Evolutionary conservation across 2,113 vertebrate genomes (phyloP).

Genomic region (Oryzias curvinotus): DNA sequence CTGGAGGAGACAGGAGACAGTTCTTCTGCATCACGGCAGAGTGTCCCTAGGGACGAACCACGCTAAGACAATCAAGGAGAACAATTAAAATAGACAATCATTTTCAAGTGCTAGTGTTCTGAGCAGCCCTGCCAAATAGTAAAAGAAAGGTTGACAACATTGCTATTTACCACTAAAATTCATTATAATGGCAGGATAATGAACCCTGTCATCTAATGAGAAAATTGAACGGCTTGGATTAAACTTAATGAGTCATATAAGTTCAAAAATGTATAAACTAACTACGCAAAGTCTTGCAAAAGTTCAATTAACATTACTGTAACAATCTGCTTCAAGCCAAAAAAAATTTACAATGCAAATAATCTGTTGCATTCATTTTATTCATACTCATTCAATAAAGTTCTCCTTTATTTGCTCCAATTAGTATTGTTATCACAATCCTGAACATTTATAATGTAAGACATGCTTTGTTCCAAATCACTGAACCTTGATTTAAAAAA

Average conservation of each 20-base stretch:
- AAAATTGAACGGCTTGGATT: slow-evolving; percentile 56
- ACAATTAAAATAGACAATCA: slow-evolving; percentile 72
- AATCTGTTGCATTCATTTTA: no score
- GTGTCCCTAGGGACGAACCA: slow-evolving; percentile 44
- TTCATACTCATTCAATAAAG: no score
- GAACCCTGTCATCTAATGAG: slow-evolving; percentile 59
- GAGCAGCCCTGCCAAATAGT: slow-evolving; percentile 61
- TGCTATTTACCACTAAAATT: slow-evolving; percentile 59
- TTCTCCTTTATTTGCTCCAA: no score
- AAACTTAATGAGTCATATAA: slow-evolving; percentile 29
- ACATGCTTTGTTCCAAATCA: no score
- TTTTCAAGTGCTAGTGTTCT: slow-evolving; percentile 64
- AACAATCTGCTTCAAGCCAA: no score
- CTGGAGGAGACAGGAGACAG: slow-evolving; percentile 63
- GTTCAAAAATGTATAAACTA: slow-evolving; percentile 14
- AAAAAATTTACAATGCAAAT: no score
- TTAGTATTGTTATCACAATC: no score
- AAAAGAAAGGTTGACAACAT: slow-evolving; percentile 59
- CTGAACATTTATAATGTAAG: no score
- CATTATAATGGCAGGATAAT: slow-evolving; percentile 43
- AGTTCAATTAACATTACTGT: no score
- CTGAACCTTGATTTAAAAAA: no score
- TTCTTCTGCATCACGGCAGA: slow-evolving; percentile 54
- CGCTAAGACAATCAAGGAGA: slow-evolving; percentile 59
- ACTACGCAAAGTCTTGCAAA: no score